Base-by-base conservation (phyloP, 1,140 invertebrate species). In the Sitodiplosis mosellana region DNA sequence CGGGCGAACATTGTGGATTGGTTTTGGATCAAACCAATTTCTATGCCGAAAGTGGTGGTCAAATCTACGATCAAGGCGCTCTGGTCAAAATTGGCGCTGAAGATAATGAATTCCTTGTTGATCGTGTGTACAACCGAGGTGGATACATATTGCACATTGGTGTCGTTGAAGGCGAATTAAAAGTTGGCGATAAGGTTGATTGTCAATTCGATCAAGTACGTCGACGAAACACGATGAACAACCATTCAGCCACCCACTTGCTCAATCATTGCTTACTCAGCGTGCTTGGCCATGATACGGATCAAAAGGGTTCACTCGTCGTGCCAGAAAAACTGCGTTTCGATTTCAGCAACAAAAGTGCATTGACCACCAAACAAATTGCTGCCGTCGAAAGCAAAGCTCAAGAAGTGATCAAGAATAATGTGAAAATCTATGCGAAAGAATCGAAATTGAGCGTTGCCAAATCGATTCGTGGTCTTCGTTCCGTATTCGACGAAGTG, bases 401-500 rank as follows among this genome's bases (percentile, higher is more conserved):
- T 1, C 82, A 84, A 54, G 69, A 80, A 42, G 72, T 97, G 51
- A 82, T 96, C 27, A 65, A 70, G 47, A 71, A 78, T 46, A 90
- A 96, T 64, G 75, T 82, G 52, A 63, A 73, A 48, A 88, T 99
- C 12, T 98, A 81, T 71, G 83, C 91, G 14, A 92, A 92, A 67
- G 83, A 93, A 53, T 78, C 87, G n/a, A 70, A 73, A 37, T 69
- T 98, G 37, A 74, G 72, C 43, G 64, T 82, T 48, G 93, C 96
- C 12, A 96, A 95, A 70, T 80, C 80, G 48, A 89, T 99, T 52
- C 79, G 87, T 54, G 96, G 96, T 2, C 69, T 99, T 15, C 79
- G 95, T 52, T 95, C 96, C 21, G 93, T 99, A 66, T 99, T 99
- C 70, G 93, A 94, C 68, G 96, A 99, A 69, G 85, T 89, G 4